Conservation (phyloP, 35 echinoderm and acorn worm species). For the Hemicentrotus pulcherrimus region DNA sequence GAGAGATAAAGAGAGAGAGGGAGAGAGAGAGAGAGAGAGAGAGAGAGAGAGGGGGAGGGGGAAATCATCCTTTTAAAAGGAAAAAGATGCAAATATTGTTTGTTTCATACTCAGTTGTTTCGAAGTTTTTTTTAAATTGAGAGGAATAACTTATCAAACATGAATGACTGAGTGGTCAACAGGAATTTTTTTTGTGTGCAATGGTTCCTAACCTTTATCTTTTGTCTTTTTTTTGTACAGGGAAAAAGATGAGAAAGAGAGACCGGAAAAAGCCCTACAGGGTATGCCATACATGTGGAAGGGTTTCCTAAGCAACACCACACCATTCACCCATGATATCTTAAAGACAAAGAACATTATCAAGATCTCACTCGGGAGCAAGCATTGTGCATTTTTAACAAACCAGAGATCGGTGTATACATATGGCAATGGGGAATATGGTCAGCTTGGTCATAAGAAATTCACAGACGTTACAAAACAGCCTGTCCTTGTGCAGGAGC, state of each 20-base stretch:
- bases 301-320: slow-evolving; percentile 77
- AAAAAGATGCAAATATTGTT: too few relatives aligned
- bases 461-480: slow-evolving; percentile 93
- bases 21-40: too few relatives aligned
- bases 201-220: neutral
- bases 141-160: too few relatives aligned
- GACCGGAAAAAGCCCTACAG: slow-evolving; percentile 40
- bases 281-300: slow-evolving; percentile 82
- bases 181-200: too few relatives aligned
- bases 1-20: too few relatives aligned
- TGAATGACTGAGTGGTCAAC: too few relatives aligned
- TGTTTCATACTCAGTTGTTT: too few relatives aligned
- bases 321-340: slow-evolving; percentile 66
- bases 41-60: too few relatives aligned
- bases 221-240: neutral
- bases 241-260: slow-evolving; percentile 28
- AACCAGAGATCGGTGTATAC: slow-evolving; percentile 78
- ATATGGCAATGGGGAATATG: slow-evolving; percentile 77
- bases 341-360: slow-evolving; percentile 81
- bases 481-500: slow-evolving; percentile 84
- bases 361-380: slow-evolving; percentile 91
- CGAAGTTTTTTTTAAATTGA: too few relatives aligned
- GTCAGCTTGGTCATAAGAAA: slow-evolving; percentile 93
- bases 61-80: too few relatives aligned
- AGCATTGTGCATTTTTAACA: slow-evolving; percentile 84